phyloP scores from a whole-genome alignment of 2,888 invertebrate species.

The Ceramica pisi region DNA sequence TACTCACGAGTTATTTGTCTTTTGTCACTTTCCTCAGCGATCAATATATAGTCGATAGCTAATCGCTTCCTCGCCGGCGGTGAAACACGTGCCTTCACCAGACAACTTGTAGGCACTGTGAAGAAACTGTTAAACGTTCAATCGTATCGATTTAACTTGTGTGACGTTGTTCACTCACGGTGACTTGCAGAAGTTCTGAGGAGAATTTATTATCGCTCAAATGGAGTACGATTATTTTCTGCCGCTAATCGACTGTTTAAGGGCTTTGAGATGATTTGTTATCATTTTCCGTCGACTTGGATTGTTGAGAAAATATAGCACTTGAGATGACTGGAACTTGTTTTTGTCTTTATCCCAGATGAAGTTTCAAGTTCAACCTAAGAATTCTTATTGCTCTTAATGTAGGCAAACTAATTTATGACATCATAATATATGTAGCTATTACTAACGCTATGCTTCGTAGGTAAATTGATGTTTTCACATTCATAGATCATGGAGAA shows the following conservation, averaged over 20 bases:
- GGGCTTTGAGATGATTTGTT: background rate
- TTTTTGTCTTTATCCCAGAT: background rate
- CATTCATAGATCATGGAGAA: too few species aligned
- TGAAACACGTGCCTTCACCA: too few species aligned
- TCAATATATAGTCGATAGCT: too few species aligned
- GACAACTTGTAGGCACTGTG: constrained; percentile 33
- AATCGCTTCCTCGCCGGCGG: too few species aligned
- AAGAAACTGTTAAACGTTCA: constrained; percentile 51
- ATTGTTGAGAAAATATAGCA: background rate
- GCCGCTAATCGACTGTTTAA: constrained; percentile 13
- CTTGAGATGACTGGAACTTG: background rate
- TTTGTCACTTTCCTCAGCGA: too few species aligned
- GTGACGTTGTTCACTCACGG: constrained; percentile 18
- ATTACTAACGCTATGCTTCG: too few species aligned
- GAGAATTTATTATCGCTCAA: constrained; percentile 36
- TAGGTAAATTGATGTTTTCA: too few species aligned
- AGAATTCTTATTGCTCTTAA: too few species aligned
- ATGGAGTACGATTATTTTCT: constrained; percentile 15
- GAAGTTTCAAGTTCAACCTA: too few species aligned
- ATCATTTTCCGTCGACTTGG: background rate
- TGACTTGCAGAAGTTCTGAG: constrained; percentile 40
- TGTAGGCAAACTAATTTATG: too few species aligned
- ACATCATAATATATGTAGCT: too few species aligned
- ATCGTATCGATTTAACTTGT: constrained; percentile 53
- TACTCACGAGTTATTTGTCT: too few species aligned